Percentiles rank a stretch among this genome's conserved stretches.
Evolutionary conservation across 2,888 invertebrate species (phyloP).

Genomic region (Autographa pulchrina): DNA sequence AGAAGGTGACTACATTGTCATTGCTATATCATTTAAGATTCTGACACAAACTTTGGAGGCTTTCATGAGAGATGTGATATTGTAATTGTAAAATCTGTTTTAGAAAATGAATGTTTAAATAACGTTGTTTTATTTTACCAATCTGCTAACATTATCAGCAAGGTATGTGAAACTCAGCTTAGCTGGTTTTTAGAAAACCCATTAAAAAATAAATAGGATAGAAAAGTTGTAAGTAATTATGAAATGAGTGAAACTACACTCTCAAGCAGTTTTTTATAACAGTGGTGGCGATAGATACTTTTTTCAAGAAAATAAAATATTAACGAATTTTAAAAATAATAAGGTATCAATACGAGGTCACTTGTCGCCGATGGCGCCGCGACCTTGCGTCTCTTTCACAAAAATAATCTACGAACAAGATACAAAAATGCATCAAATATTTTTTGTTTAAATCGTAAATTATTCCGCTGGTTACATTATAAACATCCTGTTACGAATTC

Average conservation of each 20-base stretch:
- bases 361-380: constrained; percentile 58
- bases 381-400: constrained; percentile 63
- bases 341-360: constrained; percentile 56
- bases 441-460: constrained; percentile 53
- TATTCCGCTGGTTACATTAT: constrained; percentile 51
- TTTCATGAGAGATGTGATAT: too few relatives aligned
- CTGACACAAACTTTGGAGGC: neutral
- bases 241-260: neutral
- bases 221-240: too few relatives aligned
- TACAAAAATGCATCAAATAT: constrained; percentile 59
- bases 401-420: constrained; percentile 66
- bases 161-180: too few relatives aligned
- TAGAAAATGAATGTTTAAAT: too few relatives aligned
- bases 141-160: too few relatives aligned
- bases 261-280: constrained; percentile 8
- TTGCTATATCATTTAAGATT: constrained; percentile 24
- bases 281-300: constrained; percentile 12
- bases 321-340: constrained; percentile 23
- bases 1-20: constrained; percentile 47
- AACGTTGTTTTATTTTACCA: too few relatives aligned
- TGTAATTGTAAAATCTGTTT: too few relatives aligned
- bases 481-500: constrained; percentile 66
- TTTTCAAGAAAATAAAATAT: constrained; percentile 17
- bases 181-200: too few relatives aligned
- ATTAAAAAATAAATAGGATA: too few relatives aligned